Base-by-base conservation (phyloP, 2,888 invertebrate genomes). In the Drosophila borborema region DNA sequence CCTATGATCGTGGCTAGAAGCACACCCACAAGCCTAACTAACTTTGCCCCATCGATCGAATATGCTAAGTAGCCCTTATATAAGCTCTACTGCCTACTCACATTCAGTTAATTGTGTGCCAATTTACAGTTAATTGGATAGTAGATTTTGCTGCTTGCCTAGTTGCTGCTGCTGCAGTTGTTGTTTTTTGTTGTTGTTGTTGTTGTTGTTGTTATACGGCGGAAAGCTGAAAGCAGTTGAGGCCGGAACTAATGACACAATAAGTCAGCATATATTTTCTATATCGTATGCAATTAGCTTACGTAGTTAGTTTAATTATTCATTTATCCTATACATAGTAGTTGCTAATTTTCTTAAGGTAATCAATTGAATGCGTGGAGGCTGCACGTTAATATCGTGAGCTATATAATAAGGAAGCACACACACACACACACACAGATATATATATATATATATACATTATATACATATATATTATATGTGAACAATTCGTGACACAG, bases 401-500 rank as follows among this genome's bases (percentile, higher is more conserved):
- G 53, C 70, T 36, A 28, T 55, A 53, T 46, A 60, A 34, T 45
- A 41, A 65, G 20, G 45, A 49, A 40, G 49, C 36, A 36, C 53
- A 31, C 16, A 40, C 60, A 56, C 56, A 56, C 61, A 16, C 60
- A 58, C 67, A 60, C 18, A 10, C n/a, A 23, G 6, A 6, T 2
- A 18, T 0, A n/a, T n/a, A 23, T 9, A 38, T 4, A n/a, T 3
- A 59, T 10, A 51, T 18, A 60, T 3, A 49, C 18, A 36, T 14
- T 38, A 40, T 2, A n/a, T 36, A 9, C 23, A 55, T 55, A 40
- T 41, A 28, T 31, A 28, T 54, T 54, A 40, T 31, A 74, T 64
- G 75, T 59, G 45, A 60, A 79, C 43, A 67, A 64, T 40, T 64
- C 71, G 59, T 70, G 70, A 65, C 77, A 77, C 72, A 49, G 81